Percentiles rank a stretch among this genome's conserved stretches.
These are phyloP conservation scores for Amphipyra tragopoginis DNA, from an alignment of 2,888 invertebrate species.

Conservation along the genomic window DNA sequence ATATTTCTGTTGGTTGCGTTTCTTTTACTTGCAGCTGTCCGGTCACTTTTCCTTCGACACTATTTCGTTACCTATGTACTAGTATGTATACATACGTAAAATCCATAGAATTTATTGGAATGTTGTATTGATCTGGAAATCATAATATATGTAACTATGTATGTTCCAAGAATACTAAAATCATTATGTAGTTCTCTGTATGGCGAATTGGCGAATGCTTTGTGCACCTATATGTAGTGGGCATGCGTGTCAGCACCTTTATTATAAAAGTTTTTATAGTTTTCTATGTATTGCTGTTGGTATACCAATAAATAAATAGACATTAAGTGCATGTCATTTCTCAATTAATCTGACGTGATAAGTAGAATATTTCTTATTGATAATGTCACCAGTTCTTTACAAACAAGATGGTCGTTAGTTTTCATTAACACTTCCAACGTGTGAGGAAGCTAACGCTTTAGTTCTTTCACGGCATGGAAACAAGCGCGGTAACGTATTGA, in stretches of 20 bases:
- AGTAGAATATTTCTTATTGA: background rate
- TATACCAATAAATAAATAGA: no score
- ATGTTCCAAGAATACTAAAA: no score
- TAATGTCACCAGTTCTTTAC: background rate
- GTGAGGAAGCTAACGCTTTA: conserved; percentile 1
- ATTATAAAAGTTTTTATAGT: no score
- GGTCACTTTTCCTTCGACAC: background rate
- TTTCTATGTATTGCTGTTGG: no score
- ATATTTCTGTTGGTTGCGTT: background rate
- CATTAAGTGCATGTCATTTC: background rate
- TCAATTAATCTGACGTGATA: background rate
- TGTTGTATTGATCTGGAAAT: no score
- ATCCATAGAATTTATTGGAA: no score
- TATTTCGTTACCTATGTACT: background rate
- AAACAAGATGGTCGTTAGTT: background rate
- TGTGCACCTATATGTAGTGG: no score
- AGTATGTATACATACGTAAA: background rate
- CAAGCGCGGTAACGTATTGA: background rate
- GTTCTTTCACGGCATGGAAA: background rate
- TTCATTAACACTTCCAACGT: background rate
- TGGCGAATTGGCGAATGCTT: no score
- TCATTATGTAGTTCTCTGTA: no score
- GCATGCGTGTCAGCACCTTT: no score
- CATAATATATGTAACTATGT: no score
- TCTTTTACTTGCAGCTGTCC: background rate